Conservation (phyloP, 2,797 vertebrate genomes). For the Meriones psammophilus region DNA sequence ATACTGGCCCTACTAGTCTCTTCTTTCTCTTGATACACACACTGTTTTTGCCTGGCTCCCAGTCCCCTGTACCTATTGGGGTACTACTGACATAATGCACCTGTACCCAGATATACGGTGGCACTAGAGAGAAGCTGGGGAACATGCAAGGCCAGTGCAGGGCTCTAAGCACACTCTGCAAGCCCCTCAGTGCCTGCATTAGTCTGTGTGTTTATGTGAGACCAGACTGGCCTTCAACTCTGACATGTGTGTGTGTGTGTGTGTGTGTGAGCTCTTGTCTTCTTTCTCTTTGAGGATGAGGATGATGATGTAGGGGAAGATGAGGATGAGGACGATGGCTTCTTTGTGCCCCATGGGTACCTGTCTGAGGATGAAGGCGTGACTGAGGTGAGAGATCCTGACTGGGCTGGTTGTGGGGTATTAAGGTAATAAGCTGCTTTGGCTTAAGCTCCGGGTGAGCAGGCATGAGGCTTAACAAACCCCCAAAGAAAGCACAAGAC, state of each 20-base stretch:
- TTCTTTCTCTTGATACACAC: not conserved
- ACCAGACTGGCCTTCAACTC: not conserved
- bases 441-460: not conserved
- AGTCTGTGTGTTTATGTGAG: not conserved
- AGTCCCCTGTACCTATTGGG: not conserved
- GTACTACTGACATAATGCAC: not conserved
- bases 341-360: slow-evolving; percentile 99
- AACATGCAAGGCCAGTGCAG: not conserved
- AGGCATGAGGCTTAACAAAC: not conserved
- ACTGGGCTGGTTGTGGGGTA: rapidly evolving
- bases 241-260: no score
- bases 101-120: not conserved
- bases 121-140: no score
- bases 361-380: slow-evolving; percentile 98
- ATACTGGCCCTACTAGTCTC: not conserved
- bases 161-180: not conserved
- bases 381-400: slow-evolving; percentile 88
- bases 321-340: slow-evolving; percentile 97
- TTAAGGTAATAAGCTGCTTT: not conserved
- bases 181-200: not conserved
- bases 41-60: not conserved
- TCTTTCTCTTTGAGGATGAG: slow-evolving; percentile 91
- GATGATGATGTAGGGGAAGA: slow-evolving; percentile 95
- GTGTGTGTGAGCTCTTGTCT: not conserved
- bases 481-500: not conserved